Evolutionary conservation across 2,797 vertebrate genomes (phyloP).

Genomic region (Yasuhikotakia modesta): DNA sequence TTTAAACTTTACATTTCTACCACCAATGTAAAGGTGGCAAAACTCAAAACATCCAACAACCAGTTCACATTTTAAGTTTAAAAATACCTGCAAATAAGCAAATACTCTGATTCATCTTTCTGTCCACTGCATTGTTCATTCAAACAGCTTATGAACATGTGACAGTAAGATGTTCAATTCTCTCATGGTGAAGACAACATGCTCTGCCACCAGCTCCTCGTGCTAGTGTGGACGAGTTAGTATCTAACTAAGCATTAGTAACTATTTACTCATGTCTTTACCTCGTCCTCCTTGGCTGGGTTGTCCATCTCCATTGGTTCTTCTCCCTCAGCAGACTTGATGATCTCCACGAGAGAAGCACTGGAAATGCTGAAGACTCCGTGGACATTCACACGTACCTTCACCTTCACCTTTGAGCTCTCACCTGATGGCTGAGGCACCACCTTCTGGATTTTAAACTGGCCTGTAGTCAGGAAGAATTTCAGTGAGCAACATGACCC

Average conservation of each 20-base stretch:
- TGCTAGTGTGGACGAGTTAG: too few species aligned
- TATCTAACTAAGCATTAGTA: background rate
- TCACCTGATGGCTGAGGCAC: slow-evolving; percentile 90
- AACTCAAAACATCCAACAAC: background rate
- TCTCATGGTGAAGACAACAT: too few species aligned
- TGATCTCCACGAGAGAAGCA: slow-evolving; percentile 89
- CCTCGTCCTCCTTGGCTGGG: slow-evolving; percentile 89
- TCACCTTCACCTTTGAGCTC: slow-evolving; percentile 94
- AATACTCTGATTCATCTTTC: too few species aligned
- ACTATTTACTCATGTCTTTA: slow-evolving; percentile 54
- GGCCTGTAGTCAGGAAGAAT: slow-evolving; percentile 72
- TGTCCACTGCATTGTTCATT: too few species aligned
- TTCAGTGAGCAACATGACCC: background rate
- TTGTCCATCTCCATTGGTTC: slow-evolving; percentile 95
- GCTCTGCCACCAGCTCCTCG: too few species aligned
- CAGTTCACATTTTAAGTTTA: too few species aligned
- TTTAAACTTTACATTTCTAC: too few species aligned
- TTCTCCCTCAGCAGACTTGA: slow-evolving; percentile 87
- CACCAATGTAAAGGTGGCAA: background rate
- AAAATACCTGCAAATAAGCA: too few species aligned
- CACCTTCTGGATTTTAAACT: slow-evolving; percentile 92
- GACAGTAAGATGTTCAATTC: too few species aligned
- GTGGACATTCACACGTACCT: slow-evolving; percentile 92
- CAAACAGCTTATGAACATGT: too few species aligned
- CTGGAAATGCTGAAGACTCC: slow-evolving; percentile 94